A percentile compares a stretch with the other conserved stretches of the same genome.
Conservation (phyloP, 2,888 invertebrate species). For the Drosophila macrospina region DNA sequence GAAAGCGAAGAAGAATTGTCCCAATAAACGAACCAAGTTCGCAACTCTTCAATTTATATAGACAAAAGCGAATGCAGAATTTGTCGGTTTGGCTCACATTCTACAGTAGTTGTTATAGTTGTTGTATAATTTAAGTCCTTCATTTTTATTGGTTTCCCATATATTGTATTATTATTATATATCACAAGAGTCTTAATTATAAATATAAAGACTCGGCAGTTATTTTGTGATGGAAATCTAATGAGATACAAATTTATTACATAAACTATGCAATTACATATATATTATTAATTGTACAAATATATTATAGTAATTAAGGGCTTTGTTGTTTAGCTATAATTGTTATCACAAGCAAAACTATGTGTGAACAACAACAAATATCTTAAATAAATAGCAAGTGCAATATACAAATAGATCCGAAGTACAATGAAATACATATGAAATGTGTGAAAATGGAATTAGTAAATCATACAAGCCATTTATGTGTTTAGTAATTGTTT, state of each 20-base stretch:
- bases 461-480: background rate
- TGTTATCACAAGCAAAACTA: constrained; percentile 16
- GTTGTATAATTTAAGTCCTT: background rate
- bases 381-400: constrained; percentile 21
- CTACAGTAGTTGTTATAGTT: background rate
- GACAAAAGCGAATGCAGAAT: background rate
- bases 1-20: background rate
- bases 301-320: constrained; percentile 2
- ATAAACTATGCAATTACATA: background rate
- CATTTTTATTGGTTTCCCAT: background rate
- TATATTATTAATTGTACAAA: constrained; percentile 1
- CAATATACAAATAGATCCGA: background rate
- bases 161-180: background rate
- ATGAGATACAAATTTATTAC: background rate
- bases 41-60: background rate
- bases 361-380: constrained; percentile 21
- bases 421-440: constrained; percentile 3
- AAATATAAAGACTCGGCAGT: background rate
- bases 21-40: background rate
- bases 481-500: background rate
- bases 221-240: background rate
- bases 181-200: background rate
- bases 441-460: constrained; percentile 4
- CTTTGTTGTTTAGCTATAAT: constrained; percentile 10
- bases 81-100: background rate